Evolutionary conservation across 2,797 vertebrate genomes (phyloP).

Genomic region (Enteromius fasciolatus): DNA sequence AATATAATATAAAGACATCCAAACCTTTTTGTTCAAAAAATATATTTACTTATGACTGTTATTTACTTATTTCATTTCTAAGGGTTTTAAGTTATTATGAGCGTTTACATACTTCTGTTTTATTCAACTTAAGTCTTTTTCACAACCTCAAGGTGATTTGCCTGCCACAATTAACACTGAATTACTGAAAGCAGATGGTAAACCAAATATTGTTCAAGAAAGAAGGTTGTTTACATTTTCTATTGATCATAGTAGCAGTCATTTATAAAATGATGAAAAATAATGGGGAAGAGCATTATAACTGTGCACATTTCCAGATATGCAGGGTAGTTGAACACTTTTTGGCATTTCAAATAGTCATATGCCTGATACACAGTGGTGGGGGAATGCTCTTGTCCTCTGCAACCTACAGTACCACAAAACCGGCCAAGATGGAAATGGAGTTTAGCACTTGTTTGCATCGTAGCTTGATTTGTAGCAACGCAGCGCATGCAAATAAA

Average conservation of each 20-base stretch:
- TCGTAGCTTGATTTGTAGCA: neutral
- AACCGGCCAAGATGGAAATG: neutral
- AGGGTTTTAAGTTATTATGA: neutral
- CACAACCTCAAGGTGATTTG: neutral
- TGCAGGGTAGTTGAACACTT: neutral
- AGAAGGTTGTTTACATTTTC: constrained; percentile 8
- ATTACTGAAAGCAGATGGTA: constrained; percentile 9
- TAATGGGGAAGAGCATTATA: neutral
- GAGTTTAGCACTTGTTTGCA: neutral
- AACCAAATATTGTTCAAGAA: neutral
- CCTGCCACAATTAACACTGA: neutral
- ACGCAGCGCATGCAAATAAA: neutral
- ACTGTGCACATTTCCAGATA: neutral
- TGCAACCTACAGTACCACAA: neutral
- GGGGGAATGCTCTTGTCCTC: neutral
- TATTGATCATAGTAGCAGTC: constrained; percentile 4
- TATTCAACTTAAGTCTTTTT: neutral
- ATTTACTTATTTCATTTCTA: neutral
- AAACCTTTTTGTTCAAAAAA: neutral
- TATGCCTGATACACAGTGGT: neutral
- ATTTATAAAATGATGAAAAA: constrained; percentile 9
- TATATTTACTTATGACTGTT: neutral
- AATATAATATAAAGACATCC: neutral
- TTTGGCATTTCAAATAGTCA: neutral
- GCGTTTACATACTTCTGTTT: neutral